These are phyloP conservation scores for Agrotis exclamationis DNA, from an alignment of 2,888 invertebrate genomes.

Conservation along the genomic window DNA sequence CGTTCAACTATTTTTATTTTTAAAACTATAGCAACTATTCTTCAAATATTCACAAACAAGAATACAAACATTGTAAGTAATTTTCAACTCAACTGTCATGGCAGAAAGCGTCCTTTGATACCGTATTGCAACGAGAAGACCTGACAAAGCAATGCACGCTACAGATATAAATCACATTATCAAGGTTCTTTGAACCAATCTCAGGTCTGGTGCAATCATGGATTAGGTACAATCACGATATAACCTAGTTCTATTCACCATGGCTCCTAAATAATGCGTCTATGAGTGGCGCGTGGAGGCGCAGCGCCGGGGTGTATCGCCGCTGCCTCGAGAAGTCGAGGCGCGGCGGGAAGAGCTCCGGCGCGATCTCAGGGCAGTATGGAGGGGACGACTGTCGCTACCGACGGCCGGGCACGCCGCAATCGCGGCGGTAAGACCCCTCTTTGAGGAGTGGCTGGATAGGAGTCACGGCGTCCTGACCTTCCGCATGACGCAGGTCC, in stretches of 20 bases:
- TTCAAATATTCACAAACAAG: background rate
- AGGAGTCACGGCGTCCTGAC: too few species aligned
- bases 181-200: slow-evolving; percentile 29
- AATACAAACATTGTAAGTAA: background rate
- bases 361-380: too few species aligned
- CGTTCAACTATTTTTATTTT: background rate
- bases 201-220: slow-evolving; percentile 19
- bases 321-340: too few species aligned
- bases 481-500: too few species aligned
- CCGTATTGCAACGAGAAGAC: slow-evolving; percentile 11
- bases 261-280: slow-evolving; percentile 19
- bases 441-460: too few species aligned
- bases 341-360: too few species aligned
- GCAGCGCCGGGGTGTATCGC: too few species aligned
- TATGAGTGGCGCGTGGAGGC: too few species aligned
- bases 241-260: slow-evolving; percentile 6
- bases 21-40: background rate
- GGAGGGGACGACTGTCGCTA: too few species aligned
- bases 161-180: slow-evolving; percentile 35
- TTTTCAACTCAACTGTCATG: background rate
- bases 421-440: too few species aligned
- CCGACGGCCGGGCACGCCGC: too few species aligned
- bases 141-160: slow-evolving; percentile 7
- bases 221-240: slow-evolving; percentile 21
- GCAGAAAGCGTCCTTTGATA: slow-evolving; percentile 1